These are phyloP conservation scores for Apotomis betuletana DNA, from an alignment of 2,888 invertebrate genomes.

Conservation along the genomic window DNA sequence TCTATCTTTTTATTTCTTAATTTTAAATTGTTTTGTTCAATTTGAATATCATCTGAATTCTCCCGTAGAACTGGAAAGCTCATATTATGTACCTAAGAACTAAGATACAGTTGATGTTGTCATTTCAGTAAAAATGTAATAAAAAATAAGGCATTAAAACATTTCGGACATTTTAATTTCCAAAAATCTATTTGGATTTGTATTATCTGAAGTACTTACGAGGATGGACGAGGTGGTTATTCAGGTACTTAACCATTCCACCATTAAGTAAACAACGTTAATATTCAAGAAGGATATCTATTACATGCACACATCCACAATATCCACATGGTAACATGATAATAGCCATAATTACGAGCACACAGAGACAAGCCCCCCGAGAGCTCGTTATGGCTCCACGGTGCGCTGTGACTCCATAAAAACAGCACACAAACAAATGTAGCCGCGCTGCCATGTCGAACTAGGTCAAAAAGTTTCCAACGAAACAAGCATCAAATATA, in stretches of 20 bases:
- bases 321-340: constrained; percentile 1
- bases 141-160: too few relatives aligned
- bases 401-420: constrained; percentile 14
- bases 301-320: background rate
- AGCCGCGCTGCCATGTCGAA: constrained; percentile 14
- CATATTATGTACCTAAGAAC: too few relatives aligned
- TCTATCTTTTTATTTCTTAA: too few relatives aligned
- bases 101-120: too few relatives aligned
- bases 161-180: too few relatives aligned
- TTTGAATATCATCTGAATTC: too few relatives aligned
- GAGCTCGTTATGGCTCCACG: constrained; percentile 21
- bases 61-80: too few relatives aligned
- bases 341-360: constrained; percentile 23
- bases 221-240: too few relatives aligned
- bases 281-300: constrained; percentile 3
- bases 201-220: too few relatives aligned
- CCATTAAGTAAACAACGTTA: background rate
- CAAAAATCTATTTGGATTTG: too few relatives aligned
- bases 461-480: constrained; percentile 35
- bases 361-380: constrained; percentile 18
- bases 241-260: background rate
- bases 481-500: constrained; percentile 17
- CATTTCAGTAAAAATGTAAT: too few relatives aligned
- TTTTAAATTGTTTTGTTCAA: too few relatives aligned
- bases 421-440: constrained; percentile 25